A percentile compares a stretch with the other conserved stretches of the same genome.
phyloP scores from a whole-genome alignment of 2,888 invertebrate genomes.

The Saturnia japonica region DNA sequence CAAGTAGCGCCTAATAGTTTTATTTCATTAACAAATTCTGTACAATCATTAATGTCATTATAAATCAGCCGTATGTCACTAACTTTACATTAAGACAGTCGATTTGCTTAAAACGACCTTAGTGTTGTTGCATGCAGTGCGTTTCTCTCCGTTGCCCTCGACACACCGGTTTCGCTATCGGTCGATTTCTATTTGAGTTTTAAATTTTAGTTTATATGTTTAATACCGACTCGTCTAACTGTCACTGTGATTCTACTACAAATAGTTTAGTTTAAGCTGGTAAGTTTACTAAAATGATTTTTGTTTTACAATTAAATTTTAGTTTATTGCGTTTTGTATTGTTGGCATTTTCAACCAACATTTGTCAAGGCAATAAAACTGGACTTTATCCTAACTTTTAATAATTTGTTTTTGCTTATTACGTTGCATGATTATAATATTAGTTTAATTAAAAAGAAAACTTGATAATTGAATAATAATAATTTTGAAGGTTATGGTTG shows the following conservation, averaged over 20 bases:
- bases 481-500: not conserved
- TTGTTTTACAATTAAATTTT: not conserved
- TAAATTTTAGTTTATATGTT: too few relatives aligned
- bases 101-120: constrained; percentile 28
- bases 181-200: constrained; percentile 8
- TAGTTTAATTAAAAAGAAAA: not conserved
- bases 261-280: not conserved
- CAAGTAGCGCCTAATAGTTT: not conserved
- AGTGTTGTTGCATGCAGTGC: constrained; percentile 48
- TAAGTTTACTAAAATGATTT: not conserved
- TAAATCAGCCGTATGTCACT: not conserved
- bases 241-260: not conserved
- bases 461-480: not conserved
- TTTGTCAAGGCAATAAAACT: not conserved
- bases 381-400: not conserved
- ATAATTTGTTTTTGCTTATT: not conserved
- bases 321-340: not conserved
- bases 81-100: constrained; percentile 15
- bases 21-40: not conserved
- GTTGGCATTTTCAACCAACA: not conserved
- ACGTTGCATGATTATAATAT: not conserved
- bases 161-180: constrained; percentile 35
- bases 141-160: constrained; percentile 54
- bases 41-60: not conserved
- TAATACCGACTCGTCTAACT: not conserved